Evolutionary conservation across 1,140 invertebrate species (phyloP).

Genomic region (Leptopilina boulardi): DNA sequence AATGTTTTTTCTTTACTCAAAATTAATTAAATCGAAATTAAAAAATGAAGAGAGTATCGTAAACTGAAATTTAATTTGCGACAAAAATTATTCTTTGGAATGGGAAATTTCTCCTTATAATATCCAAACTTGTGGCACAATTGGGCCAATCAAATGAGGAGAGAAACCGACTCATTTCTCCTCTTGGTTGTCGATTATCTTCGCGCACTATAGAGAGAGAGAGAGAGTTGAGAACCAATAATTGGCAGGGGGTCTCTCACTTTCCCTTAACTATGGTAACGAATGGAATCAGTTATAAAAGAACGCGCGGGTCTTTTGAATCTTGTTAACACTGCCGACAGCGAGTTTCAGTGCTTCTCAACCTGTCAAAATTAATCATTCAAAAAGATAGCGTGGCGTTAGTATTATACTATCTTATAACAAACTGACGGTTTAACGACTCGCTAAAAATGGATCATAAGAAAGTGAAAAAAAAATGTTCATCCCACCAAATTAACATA

Average conservation of each 20-base stretch:
- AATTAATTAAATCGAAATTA: no score
- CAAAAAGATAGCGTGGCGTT: neutral
- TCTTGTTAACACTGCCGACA: conserved; percentile 51
- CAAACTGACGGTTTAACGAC: conserved; percentile 14
- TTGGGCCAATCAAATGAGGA: neutral
- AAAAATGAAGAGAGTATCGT: neutral
- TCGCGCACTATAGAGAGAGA: no score
- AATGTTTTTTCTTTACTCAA: no score
- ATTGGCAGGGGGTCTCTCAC: conserved; percentile 59
- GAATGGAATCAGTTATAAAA: conserved; percentile 53
- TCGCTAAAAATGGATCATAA: neutral
- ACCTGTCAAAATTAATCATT: conserved; percentile 38
- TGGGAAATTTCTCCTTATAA: neutral
- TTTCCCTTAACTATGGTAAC: conserved; percentile 53
- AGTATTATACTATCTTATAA: conserved; percentile 2
- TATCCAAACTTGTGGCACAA: neutral
- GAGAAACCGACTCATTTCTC: conserved; percentile 8
- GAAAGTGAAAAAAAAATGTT: conserved; percentile 14
- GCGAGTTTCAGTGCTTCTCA: conserved; percentile 37
- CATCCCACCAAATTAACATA: neutral
- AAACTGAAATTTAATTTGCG: neutral
- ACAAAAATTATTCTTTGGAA: neutral
- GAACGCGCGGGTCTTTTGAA: conserved; percentile 51
- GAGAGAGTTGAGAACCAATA: conserved; percentile 56
- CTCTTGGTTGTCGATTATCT: conserved; percentile 50